Evolutionary conservation across 2,113 vertebrate genomes (phyloP).

Genomic region (Gobius niger): DNA sequence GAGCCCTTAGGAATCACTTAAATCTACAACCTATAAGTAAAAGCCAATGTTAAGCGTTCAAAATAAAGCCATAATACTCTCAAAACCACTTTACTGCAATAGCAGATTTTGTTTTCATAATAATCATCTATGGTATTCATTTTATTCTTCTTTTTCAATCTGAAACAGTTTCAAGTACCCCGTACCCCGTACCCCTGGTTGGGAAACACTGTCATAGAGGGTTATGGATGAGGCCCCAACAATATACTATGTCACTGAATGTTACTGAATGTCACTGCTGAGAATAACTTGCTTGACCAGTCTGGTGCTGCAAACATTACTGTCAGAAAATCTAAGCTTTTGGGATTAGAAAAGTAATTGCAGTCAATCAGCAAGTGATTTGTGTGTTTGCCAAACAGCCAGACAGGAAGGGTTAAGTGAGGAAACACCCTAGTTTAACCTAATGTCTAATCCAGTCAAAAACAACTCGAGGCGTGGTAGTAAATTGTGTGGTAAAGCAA

Average conservation of each 20-base stretch:
- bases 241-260: not conserved
- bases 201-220: too few species aligned
- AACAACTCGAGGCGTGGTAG: conserved; percentile 35
- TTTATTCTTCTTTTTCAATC: too few species aligned
- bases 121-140: too few species aligned
- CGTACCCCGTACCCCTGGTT: too few species aligned
- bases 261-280: not conserved
- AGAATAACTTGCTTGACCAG: not conserved
- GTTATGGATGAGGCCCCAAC: not conserved
- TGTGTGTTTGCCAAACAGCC: conserved; percentile 7
- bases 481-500: conserved; percentile 36
- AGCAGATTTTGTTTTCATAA: too few species aligned
- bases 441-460: conserved; percentile 48
- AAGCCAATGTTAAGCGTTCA: too few species aligned
- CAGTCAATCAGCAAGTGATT: conserved; percentile 15
- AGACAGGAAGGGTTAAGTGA: conserved; percentile 22
- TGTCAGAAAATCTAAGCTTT: not conserved
- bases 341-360: conserved; percentile 7
- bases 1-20: too few species aligned
- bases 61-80: too few species aligned
- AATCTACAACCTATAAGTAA: too few species aligned
- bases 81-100: too few species aligned
- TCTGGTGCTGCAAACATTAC: not conserved
- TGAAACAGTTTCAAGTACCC: too few species aligned
- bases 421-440: conserved; percentile 36